Evolutionary conservation across 2,113 vertebrate species (phyloP), one percentile per base, ranked within the genome.

Genomic region (Eidolon helvum): DNA sequence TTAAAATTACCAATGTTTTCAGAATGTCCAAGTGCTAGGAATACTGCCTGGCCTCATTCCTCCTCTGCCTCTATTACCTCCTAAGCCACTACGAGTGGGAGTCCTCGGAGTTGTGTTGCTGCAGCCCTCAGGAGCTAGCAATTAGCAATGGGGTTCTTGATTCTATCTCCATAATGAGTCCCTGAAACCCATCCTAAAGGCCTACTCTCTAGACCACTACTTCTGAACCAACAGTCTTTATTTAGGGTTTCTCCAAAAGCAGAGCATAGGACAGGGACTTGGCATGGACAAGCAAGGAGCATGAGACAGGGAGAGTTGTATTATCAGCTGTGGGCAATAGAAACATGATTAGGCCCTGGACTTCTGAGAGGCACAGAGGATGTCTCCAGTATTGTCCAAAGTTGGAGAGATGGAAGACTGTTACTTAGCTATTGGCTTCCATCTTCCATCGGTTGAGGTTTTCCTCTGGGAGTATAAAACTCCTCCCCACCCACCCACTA

Each of bases 401-500:
- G 69, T 18, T 75, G 33, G 69, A 66, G 48, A 33, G 10, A 8
- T 24, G 28, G 19, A n/a, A 94, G 35, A 19, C 10, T 22, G 24
- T 61, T 19, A 55, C 22, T 94, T 68, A 2, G 3, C 43, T 65
- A 5, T 30, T 53, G 66, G 43, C 10, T 21, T 79, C 24, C 6
- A 63, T 28, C 48, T 82, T 2, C 26, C 10, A 40, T 28, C 45
- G 10, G 18, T 45, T 71, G 43, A 93, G 21, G 33, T 26, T 57
- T 78, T 71, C 10, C 50, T 43, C 6, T 33, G n/a, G 16, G 7
- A 77, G 14, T 50, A 30, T 19, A 74, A 59, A 16, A 10, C 10
- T 38, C 53, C 14, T 1, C 1, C 5, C 9, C 9, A 4, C 45
- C 16, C 21, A 50, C 10, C 9, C 4, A 35, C 14, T 38, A 7